Conservation (phyloP, 2,797 vertebrate species). For the Enoplosus armatus region DNA sequence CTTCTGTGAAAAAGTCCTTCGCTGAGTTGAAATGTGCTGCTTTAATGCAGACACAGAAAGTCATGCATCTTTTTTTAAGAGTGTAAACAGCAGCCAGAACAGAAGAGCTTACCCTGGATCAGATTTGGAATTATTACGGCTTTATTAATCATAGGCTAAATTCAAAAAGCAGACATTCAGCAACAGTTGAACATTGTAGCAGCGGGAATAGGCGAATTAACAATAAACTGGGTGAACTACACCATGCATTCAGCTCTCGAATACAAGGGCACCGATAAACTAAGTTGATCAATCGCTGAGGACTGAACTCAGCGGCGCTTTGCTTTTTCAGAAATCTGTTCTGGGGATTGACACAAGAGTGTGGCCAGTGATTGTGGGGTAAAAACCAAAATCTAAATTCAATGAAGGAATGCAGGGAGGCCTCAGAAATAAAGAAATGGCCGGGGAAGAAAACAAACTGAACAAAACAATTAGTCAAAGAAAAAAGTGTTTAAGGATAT, state of each 20-base stretch:
- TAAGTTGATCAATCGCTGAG: conserved; percentile 54
- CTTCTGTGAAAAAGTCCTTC: not conserved
- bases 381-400: conserved; percentile 24
- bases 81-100: conserved; percentile 34
- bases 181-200: conserved; percentile 87
- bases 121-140: conserved; percentile 78
- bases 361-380: conserved; percentile 27
- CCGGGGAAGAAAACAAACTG: conserved; percentile 37
- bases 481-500: conserved; percentile 72
- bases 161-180: conserved; percentile 89
- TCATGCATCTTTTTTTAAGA: not conserved
- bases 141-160: conserved; percentile 87
- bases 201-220: conserved; percentile 80
- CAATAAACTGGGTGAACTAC: conserved; percentile 80
- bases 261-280: conserved; percentile 57
- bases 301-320: conserved; percentile 58
- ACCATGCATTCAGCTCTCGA: conserved; percentile 83
- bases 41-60: not conserved
- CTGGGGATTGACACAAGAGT: conserved; percentile 18
- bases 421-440: conserved; percentile 26
- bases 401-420: not conserved
- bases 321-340: conserved; percentile 62
- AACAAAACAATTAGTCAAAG: conserved; percentile 57
- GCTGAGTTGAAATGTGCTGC: not conserved
- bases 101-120: conserved; percentile 68